Evolutionary conservation across 1,140 invertebrate genomes (phyloP).

Genomic region (Vollenhovia emeryi): DNA sequence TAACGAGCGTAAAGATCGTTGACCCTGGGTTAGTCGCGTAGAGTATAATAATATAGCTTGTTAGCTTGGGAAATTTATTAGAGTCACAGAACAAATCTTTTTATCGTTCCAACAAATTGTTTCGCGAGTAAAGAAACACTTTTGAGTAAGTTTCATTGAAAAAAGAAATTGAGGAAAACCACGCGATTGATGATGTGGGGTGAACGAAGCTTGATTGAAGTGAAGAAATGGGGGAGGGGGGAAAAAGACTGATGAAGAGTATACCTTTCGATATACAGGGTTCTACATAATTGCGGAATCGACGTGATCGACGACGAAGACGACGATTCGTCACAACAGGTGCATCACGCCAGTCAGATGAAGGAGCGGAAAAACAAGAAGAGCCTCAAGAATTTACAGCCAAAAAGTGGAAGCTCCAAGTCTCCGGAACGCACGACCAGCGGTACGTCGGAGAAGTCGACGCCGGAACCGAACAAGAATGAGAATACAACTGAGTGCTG

Average conservation of each 20-base stretch:
- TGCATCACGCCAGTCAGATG: slow-evolving; percentile 75
- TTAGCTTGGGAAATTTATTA: neutral
- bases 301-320: slow-evolving; percentile 88
- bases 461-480: slow-evolving; percentile 73
- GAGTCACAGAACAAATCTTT: neutral
- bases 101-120: neutral
- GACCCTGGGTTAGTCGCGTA: neutral
- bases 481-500: slow-evolving; percentile 42
- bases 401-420: slow-evolving; percentile 72
- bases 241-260: neutral
- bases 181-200: neutral
- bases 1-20: neutral
- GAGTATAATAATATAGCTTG: neutral
- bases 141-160: neutral
- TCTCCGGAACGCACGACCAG: slow-evolving; percentile 72
- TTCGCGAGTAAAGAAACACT: neutral
- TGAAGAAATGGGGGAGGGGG: neutral
- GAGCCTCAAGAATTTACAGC: slow-evolving; percentile 77
- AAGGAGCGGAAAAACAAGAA: slow-evolving; percentile 86
- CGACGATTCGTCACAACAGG: slow-evolving; percentile 78
- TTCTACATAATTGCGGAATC: slow-evolving; percentile 90
- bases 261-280: slow-evolving; percentile 83
- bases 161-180: neutral
- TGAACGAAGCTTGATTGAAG: neutral
- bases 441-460: slow-evolving; percentile 76